phyloP scores from a whole-genome alignment of 2,113 vertebrate genomes.

The Struthidea cinerea region DNA sequence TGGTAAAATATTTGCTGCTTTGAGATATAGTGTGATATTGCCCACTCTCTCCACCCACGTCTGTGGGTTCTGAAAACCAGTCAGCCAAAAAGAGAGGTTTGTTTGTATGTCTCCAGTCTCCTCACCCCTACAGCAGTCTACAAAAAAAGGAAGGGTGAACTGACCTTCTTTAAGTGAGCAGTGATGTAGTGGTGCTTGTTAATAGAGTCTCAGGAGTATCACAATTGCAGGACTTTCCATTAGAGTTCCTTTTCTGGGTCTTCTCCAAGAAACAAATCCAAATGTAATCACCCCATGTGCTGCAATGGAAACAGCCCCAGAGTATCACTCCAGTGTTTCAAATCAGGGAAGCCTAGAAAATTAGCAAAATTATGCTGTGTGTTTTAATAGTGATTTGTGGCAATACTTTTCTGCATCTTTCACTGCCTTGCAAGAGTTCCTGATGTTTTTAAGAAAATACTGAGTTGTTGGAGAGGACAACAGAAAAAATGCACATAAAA shows the following conservation, averaged over 20 bases:
- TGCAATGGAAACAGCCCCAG: neutral
- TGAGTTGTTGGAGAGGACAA: neutral
- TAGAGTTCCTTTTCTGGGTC: neutral
- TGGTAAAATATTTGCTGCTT: neutral
- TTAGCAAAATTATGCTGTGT: neutral
- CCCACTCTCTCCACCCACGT: neutral
- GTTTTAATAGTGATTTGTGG: neutral
- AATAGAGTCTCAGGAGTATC: neutral
- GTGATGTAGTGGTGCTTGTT: neutral
- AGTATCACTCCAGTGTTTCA: neutral
- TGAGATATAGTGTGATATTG: neutral
- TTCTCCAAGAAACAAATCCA: conserved; percentile 36
- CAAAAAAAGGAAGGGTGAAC: neutral
- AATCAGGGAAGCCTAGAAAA: neutral
- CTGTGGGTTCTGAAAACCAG: neutral
- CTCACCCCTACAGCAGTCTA: neutral
- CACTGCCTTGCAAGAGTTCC: neutral
- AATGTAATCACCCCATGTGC: neutral
- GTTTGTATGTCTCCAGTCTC: neutral
- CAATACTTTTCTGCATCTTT: neutral
- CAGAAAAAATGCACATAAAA: neutral
- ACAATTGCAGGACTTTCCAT: neutral
- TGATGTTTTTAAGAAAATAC: neutral
- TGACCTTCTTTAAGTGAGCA: neutral
- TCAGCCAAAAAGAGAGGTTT: neutral